Base-by-base conservation (phyloP, 2,113 vertebrate genomes). In the Picathartes gymnocephalus region DNA sequence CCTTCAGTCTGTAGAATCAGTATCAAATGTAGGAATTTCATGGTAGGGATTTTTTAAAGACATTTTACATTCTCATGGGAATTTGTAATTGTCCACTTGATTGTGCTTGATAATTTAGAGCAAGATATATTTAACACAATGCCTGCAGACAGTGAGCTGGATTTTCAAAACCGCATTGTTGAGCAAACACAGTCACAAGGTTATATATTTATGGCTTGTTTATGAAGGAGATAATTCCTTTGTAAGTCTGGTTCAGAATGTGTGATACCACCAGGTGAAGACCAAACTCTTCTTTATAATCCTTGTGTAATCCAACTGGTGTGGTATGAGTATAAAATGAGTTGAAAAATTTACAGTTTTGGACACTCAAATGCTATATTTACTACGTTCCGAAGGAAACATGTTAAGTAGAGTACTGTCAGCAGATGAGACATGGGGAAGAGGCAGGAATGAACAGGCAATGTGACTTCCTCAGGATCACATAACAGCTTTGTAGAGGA, bases 381-480 rank as follows among this genome's bases (percentile, higher is more conserved):
- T 78, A 54, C 42, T 88, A 5, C 40, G 39, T 92, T 82, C 64
- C 60, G 88, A 92, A 90, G 68, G 87, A 88, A 95, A 70, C 54
- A 78, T 1, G 51, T 92, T 93, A 95, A 96, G 70, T 50, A 89
- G 90, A 71, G 30, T 47, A 92, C 78, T 93, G 87, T 91, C 89
- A 93, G 91, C 89, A 81, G 81, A 91, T 57, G 78, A 66, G 87
- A 31, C 50, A 33, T 0, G 3, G 70, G 81, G n/a, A 92, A 94
- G 86, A 84, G 72, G 65, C 66, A 89, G 93, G 87, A 95, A 96
- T 91, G 79, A 86, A 64, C 53, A 87, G 51, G 94, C 87, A 95
- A 56, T 4, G 8, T 0, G 3, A 90, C 93, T 97, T 97, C 93
- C 93, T 92, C 68, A 44, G 93, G 95, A 95, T 97, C 95, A 97